Evolutionary conservation across 1,140 invertebrate genomes (phyloP).

Genomic region (Neodiprion lecontei): DNA sequence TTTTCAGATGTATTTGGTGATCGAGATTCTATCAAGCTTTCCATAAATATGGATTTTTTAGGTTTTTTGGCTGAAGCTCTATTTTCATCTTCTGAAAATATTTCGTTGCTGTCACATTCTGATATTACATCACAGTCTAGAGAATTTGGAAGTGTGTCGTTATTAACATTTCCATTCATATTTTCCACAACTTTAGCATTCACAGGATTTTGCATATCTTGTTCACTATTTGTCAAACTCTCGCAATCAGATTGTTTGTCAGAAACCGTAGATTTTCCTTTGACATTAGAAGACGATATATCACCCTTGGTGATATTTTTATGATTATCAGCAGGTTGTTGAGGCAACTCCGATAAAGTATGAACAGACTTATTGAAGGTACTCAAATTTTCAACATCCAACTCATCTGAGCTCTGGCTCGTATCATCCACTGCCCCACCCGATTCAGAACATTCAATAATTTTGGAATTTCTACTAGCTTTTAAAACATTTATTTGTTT

Average conservation of each 20-base stretch:
- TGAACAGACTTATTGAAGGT: no score
- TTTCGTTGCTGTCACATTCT: conserved; percentile 42
- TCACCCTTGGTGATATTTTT: no score
- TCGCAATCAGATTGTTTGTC: conserved; percentile 11
- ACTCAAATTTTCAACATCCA: no score
- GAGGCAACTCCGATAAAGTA: no score
- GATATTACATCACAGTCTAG: conserved; percentile 27
- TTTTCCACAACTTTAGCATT: not conserved
- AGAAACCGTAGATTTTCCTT: not conserved
- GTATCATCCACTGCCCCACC: no score
- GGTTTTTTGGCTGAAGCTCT: not conserved
- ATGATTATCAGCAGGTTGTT: no score
- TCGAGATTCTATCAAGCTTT: conserved; percentile 6
- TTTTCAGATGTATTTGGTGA: conserved; percentile 4
- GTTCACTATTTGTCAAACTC: not conserved
- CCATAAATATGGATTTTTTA: not conserved
- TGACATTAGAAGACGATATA: not conserved
- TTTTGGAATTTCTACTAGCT: no score
- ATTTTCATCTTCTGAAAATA: conserved; percentile 40
- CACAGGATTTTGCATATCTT: not conserved
- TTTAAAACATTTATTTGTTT: no score
- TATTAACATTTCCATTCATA: not conserved
- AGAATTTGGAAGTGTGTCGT: no score
- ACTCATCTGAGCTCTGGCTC: no score
- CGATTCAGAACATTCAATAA: no score